Evolutionary conservation across 2,113 vertebrate genomes (phyloP), one percentile per base, ranked within the genome.

Genomic region (Megaleporinus macrocephalus): DNA sequence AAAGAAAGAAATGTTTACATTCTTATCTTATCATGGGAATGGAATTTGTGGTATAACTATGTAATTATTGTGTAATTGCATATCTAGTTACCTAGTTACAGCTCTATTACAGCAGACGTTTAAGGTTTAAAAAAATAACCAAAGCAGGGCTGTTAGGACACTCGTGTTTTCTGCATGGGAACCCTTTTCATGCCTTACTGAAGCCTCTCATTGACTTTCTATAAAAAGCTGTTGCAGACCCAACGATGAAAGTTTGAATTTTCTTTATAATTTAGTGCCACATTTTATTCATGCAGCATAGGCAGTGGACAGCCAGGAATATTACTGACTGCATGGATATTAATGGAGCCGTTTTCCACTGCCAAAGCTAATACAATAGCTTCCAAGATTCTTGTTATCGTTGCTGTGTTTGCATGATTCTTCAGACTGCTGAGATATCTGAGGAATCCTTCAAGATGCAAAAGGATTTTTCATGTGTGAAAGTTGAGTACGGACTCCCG

Each of bases 301-400:
- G n/a, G 9, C 18, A 70, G 29, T 72, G 71, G 47, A 55, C 20
- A 27, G 24, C 6, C 27, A 33, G 29, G 29, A 22, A 57, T 74
- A 74, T 74, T 57, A 57, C 51, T 59, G 27, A 14, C 41, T 26
- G 36, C 69, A 27, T 51, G 69, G 47, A 68, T 75, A 66, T 55
- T 75, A 81, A 81, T 74, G 33, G 53, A 81, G 49, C 72, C 13
- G 29, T 68, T 53, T 66, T 22, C 79, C 27, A 18, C 16, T 44
- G 72, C 79, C 72, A 81, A 75, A 30, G 72, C 79, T 66, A 81
- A 81, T 57, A 81, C 62, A 41, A 33, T 13, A 41, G 41, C 27
- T 24, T 73, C 79, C 79, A 68, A 44, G 1, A 5, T 57, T 68
- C 49, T 75, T 81, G 47, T 68, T 55, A 57, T 81, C 79, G 49